These are phyloP conservation scores for Ceratosolen fusciceps DNA, from an alignment of 1,140 invertebrate species.

Conservation along the genomic window DNA sequence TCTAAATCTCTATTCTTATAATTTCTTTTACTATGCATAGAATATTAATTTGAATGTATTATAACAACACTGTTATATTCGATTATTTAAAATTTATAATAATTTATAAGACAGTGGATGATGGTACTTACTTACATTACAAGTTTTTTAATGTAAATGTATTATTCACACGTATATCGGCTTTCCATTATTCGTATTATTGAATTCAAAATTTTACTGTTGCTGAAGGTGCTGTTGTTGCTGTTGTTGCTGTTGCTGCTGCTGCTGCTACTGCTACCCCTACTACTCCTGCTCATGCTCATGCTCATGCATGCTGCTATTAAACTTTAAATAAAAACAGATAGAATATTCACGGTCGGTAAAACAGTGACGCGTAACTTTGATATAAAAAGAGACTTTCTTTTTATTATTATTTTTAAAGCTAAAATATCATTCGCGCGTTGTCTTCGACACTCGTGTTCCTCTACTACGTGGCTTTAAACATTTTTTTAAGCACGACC, in stretches of 20 bases:
- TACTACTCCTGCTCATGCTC: too few species aligned
- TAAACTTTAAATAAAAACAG: slow-evolving; percentile 26
- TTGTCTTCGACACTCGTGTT: slow-evolving; percentile 57
- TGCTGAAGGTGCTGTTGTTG: too few species aligned
- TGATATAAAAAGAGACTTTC: slow-evolving; percentile 35
- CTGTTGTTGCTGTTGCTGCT: too few species aligned
- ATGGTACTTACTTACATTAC: slow-evolving; percentile 11
- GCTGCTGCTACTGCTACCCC: too few species aligned
- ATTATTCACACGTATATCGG: slow-evolving; percentile 27
- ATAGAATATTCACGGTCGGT: slow-evolving; percentile 18
- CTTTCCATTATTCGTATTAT: not conserved
- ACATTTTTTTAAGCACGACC: slow-evolving; percentile 48
- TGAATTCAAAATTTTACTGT: not conserved
- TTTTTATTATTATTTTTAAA: not conserved
- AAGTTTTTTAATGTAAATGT: slow-evolving; percentile 17
- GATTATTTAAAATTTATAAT: not conserved
- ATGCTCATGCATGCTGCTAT: too few species aligned
- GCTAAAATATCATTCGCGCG: slow-evolving; percentile 27
- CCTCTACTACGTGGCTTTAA: slow-evolving; percentile 51
- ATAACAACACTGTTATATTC: not conserved
- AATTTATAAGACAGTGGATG: not conserved
- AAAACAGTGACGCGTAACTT: slow-evolving; percentile 14
- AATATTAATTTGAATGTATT: not conserved
- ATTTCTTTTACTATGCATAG: not conserved
- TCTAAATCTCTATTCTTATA: not conserved